These are phyloP conservation scores for Drosophila borealis DNA, from an alignment of 2,888 invertebrate genomes.

Conservation along the genomic window DNA sequence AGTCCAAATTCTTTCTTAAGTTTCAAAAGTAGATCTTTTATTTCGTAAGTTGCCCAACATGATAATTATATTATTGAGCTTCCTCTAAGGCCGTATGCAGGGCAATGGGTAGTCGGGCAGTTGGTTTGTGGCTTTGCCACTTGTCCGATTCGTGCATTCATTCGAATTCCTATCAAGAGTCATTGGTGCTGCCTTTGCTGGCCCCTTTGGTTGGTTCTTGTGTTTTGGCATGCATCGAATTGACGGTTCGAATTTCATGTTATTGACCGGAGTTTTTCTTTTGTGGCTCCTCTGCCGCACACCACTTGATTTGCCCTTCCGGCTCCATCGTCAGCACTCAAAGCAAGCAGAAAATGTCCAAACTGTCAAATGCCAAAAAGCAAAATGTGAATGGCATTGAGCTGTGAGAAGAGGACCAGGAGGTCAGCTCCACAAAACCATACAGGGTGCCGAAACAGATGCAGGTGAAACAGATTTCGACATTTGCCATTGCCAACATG, in stretches of 20 bases:
- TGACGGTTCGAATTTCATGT: constrained; percentile 69
- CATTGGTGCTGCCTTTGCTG: constrained; percentile 2
- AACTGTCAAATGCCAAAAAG: constrained; percentile 79
- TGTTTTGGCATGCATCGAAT: constrained; percentile 60
- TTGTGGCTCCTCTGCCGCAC: constrained; percentile 25
- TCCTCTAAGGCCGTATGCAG: background rate
- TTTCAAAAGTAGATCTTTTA: no score
- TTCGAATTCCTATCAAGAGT: constrained; percentile 21
- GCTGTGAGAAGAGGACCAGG: constrained; percentile 12
- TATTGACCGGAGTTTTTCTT: constrained; percentile 61
- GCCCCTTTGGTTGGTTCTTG: constrained; percentile 7
- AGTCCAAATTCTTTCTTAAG: no score
- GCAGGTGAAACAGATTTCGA: constrained; percentile 25
- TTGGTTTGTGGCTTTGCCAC: background rate
- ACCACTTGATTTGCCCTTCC: constrained; percentile 4
- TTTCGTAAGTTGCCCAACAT: no score
- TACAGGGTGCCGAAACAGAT: constrained; percentile 5
- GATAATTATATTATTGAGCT: background rate
- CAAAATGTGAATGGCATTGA: constrained; percentile 68
- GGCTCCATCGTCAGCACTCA: constrained; percentile 47
- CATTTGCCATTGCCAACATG: constrained; percentile 42
- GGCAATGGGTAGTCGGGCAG: background rate
- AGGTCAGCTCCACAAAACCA: constrained; percentile 1
- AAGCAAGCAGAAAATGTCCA: constrained; percentile 73
- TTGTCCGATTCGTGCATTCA: constrained; percentile 30